These are phyloP conservation scores for Leptopilina clavipes DNA, from an alignment of 1,140 invertebrate species.

Conservation along the genomic window DNA sequence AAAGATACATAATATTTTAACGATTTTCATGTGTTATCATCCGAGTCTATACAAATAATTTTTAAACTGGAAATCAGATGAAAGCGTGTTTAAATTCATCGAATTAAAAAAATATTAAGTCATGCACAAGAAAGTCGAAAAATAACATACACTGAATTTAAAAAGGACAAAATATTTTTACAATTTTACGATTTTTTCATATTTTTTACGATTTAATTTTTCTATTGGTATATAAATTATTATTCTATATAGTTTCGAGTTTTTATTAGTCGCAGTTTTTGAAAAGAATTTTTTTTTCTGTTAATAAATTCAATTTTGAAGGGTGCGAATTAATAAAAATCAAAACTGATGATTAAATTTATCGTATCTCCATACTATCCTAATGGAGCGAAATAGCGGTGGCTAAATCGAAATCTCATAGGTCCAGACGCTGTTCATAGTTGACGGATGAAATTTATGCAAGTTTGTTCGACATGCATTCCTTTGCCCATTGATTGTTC, in stretches of 20 bases:
- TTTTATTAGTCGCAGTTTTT: too few relatives aligned
- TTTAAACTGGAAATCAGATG: background rate
- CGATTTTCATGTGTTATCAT: too few relatives aligned
- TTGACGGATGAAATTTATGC: slow-evolving; percentile 50
- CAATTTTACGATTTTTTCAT: too few relatives aligned
- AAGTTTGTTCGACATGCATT: slow-evolving; percentile 45
- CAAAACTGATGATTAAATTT: too few relatives aligned
- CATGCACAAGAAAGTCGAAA: background rate
- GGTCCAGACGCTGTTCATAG: slow-evolving; percentile 48
- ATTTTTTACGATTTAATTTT: too few relatives aligned
- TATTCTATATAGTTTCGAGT: too few relatives aligned
- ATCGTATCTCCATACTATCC: background rate
- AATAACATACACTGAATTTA: background rate
- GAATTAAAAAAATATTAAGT: background rate
- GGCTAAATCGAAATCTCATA: slow-evolving; percentile 44
- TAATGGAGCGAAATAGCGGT: slow-evolving; percentile 37
- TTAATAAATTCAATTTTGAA: too few relatives aligned
- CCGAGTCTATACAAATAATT: too few relatives aligned
- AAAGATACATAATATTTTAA: too few relatives aligned
- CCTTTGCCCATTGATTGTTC: slow-evolving; percentile 49
- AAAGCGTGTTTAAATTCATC: background rate
- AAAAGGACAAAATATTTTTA: background rate
- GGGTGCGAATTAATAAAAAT: too few relatives aligned
- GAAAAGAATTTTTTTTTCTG: too few relatives aligned
- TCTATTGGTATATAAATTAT: too few relatives aligned